Percentiles rank a stretch among this genome's conserved stretches.
These are phyloP conservation scores for Erpobdella octoculata DNA, from an alignment of 2,888 invertebrate species.

Conservation along the genomic window DNA sequence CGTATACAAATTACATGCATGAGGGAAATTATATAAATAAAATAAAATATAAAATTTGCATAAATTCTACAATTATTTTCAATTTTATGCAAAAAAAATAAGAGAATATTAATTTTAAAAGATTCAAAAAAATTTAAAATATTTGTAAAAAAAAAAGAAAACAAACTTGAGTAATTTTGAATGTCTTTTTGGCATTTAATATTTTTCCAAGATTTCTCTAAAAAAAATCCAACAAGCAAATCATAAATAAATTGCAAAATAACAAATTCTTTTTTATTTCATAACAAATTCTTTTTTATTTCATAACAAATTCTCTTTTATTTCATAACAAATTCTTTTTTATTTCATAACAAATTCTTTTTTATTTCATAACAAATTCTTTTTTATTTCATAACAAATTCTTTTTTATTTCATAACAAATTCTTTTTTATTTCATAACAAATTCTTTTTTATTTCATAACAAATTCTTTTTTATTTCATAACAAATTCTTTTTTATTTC, in stretches of 20 bases:
- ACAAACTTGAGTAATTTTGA: constrained; percentile 43
- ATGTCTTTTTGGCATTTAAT: constrained; percentile 47
- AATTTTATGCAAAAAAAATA: neutral
- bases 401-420: neutral
- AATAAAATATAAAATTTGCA: neutral
- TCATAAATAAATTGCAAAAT: neutral
- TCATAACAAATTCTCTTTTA: neutral
- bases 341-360: too few species aligned
- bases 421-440: neutral
- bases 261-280: neutral
- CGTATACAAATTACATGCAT: neutral
- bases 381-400: neutral
- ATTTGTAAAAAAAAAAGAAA: neutral
- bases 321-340: neutral
- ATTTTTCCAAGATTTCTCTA: constrained; percentile 43
- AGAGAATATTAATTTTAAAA: neutral
- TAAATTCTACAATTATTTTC: neutral
- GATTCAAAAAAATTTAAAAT: neutral
- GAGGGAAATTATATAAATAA: neutral
- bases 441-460: neutral
- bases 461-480: neutral
- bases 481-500: neutral
- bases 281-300: neutral
- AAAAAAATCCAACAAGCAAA: constrained; percentile 30
- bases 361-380: neutral